Evolutionary conservation across 2,888 invertebrate species (phyloP).

Genomic region (Heliconius charithonia): DNA sequence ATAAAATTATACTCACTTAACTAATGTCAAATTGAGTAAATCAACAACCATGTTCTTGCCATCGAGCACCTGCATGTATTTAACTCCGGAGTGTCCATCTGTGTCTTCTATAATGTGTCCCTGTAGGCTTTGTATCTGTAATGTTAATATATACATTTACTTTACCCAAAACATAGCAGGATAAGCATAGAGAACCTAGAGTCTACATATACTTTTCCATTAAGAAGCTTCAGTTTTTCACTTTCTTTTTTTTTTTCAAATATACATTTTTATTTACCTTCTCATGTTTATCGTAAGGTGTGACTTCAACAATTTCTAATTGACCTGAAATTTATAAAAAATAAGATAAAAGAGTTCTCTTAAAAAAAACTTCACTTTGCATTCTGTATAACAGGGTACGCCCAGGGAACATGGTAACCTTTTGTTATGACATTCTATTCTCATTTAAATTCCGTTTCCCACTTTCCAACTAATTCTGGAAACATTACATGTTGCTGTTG

Average conservation of each 20-base stretch:
- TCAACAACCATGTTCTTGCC: conserved; percentile 66
- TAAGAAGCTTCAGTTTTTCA: too few relatives aligned
- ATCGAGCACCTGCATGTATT: conserved; percentile 66
- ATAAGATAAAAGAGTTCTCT: background rate
- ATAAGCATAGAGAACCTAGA: background rate
- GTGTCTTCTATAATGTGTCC: conserved; percentile 39
- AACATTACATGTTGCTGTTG: too few relatives aligned
- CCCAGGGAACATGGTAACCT: too few relatives aligned
- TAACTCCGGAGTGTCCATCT: conserved; percentile 47
- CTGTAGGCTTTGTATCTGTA: conserved; percentile 35
- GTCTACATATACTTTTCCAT: background rate
- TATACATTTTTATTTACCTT: conserved; percentile 52
- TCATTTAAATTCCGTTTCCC: too few relatives aligned
- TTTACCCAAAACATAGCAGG: too few relatives aligned
- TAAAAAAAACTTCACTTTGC: too few relatives aligned
- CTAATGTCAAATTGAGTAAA: conserved; percentile 68
- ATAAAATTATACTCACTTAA: conserved; percentile 59
- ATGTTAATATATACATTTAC: background rate
- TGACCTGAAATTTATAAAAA: conserved; percentile 62
- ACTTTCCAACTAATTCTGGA: too few relatives aligned
- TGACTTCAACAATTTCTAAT: conserved; percentile 74
- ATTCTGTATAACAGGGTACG: too few relatives aligned
- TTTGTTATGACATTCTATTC: too few relatives aligned
- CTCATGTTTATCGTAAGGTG: conserved; percentile 60
- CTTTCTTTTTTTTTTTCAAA: too few relatives aligned